phyloP scores from a whole-genome alignment of 2,888 invertebrate species.

The Arge pagana region DNA sequence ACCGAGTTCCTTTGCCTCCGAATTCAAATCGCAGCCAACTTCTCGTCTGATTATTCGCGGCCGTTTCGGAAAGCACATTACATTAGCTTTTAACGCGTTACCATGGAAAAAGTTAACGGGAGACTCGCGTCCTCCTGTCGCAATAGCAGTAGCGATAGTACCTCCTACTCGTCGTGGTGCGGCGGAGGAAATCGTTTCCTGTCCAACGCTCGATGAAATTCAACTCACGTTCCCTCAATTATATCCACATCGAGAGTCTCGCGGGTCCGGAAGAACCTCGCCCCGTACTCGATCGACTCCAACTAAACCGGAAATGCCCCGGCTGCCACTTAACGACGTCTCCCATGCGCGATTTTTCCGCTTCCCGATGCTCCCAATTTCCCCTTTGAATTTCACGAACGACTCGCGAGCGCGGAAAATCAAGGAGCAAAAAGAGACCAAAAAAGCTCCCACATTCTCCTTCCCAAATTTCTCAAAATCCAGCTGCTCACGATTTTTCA shows the following conservation, averaged over 20 bases:
- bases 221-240: constrained; percentile 43
- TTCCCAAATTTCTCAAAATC: no score
- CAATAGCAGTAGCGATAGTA: not conserved
- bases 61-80: constrained; percentile 29
- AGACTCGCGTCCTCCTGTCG: constrained; percentile 21
- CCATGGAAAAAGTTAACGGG: constrained; percentile 34
- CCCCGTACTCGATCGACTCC: constrained; percentile 20
- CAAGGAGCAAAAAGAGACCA: no score
- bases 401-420: no score
- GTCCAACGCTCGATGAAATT: constrained; percentile 30
- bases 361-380: constrained; percentile 2
- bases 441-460: no score
- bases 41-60: constrained; percentile 4
- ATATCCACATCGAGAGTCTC: constrained; percentile 27
- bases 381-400: no score
- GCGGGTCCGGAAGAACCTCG: constrained; percentile 21
- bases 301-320: constrained; percentile 24
- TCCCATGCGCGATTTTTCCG: constrained; percentile 24
- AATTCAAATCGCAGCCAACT: constrained; percentile 20
- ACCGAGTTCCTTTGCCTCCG: constrained; percentile 24
- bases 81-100: constrained; percentile 39
- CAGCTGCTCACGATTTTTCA: no score
- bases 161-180: not conserved
- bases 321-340: constrained; percentile 11
- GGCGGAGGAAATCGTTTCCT: constrained; percentile 33